Conservation (phyloP, 1,140 invertebrate species). For the Scylla paramamosain region DNA sequence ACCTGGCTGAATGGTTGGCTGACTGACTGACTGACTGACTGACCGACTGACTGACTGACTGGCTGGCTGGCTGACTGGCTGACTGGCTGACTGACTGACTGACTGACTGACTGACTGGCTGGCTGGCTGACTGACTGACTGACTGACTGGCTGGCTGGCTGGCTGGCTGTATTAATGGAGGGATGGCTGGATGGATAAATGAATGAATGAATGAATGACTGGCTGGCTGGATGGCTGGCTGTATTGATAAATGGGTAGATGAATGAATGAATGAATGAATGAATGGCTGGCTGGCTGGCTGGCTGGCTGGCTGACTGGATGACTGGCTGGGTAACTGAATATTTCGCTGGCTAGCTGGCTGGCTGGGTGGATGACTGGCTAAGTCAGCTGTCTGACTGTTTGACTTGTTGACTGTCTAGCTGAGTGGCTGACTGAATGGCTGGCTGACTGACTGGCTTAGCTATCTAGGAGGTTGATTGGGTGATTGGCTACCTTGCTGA, state of each 20-base stretch:
- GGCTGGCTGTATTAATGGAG: background rate
- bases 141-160: background rate
- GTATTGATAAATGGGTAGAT: background rate
- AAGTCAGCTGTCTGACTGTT: background rate
- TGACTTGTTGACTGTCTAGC: background rate
- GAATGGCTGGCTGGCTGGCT: background rate
- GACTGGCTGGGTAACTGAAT: background rate
- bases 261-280: background rate
- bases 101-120: background rate
- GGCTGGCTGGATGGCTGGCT: background rate
- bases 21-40: background rate
- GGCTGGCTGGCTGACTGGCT: background rate
- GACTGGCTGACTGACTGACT: background rate
- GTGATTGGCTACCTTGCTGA: background rate
- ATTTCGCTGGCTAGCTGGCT: background rate
- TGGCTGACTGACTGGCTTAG: background rate
- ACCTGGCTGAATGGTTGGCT: background rate
- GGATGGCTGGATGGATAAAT: background rate
- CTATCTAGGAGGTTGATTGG: too few species aligned
- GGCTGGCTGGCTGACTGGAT: background rate
- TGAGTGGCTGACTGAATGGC: background rate
- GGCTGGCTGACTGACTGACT: background rate
- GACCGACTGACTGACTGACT: slow-evolving; percentile 8
- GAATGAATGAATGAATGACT: background rate
- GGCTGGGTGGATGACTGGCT: background rate